Percentiles rank a stretch among this genome's conserved stretches.
Evolutionary conservation across 1,140 invertebrate species (phyloP).

Genomic region (Heliconius himera): DNA sequence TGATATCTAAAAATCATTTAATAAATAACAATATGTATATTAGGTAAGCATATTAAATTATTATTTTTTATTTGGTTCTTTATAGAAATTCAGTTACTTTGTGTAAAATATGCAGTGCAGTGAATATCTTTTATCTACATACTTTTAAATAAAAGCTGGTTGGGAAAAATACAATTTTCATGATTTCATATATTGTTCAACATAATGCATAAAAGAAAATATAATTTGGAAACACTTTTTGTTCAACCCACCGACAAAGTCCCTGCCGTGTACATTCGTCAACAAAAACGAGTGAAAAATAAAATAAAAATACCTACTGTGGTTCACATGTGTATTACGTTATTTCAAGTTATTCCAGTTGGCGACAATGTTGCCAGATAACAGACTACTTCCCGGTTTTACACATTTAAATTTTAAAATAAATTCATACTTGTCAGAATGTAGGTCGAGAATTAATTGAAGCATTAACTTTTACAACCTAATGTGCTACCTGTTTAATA

Average conservation of each 20-base stretch:
- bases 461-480: constrained; percentile 1
- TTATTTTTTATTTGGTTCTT: background rate
- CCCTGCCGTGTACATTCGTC: constrained; percentile 16
- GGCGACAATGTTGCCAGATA: constrained; percentile 26
- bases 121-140: background rate
- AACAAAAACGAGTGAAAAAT: constrained; percentile 27
- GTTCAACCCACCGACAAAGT: constrained; percentile 6
- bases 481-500: background rate
- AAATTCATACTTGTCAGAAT: constrained; percentile 19
- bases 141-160: constrained; percentile 1
- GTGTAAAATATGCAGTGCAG: background rate
- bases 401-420: constrained; percentile 27
- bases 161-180: constrained; percentile 1
- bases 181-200: constrained; percentile 4
- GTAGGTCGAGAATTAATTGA: constrained; percentile 28
- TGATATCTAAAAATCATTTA: too few species aligned
- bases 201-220: constrained; percentile 5
- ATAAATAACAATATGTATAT: too few species aligned
- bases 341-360: constrained; percentile 29
- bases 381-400: constrained; percentile 25
- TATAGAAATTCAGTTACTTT: background rate
- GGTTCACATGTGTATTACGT: constrained; percentile 26
- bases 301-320: constrained; percentile 18
- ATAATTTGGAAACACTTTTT: constrained; percentile 2
- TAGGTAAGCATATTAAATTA: too few species aligned